A percentile compares a stretch with the other conserved stretches of the same genome.
Conservation (phyloP, 2,113 vertebrate species). For the Pygoscelis antarcticus region DNA sequence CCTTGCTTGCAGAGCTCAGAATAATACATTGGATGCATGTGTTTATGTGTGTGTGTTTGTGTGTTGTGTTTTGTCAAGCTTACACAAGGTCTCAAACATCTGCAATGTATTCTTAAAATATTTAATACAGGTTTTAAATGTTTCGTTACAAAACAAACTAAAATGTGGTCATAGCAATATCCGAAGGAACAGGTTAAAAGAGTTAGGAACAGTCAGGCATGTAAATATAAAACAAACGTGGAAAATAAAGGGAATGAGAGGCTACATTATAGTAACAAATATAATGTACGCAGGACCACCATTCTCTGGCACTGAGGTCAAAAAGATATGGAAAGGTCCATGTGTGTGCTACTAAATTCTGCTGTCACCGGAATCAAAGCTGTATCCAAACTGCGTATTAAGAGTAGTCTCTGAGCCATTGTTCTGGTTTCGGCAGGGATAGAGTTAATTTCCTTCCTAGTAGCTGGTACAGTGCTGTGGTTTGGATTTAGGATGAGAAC, state of each 20-base stretch:
- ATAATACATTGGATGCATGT: neutral
- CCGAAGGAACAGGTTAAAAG: neutral
- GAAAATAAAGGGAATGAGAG: neutral
- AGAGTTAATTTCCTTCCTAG: no score
- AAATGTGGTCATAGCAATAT: neutral
- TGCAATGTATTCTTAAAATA: neutral
- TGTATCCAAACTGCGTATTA: neutral
- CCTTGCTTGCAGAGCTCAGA: neutral
- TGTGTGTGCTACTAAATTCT: neutral
- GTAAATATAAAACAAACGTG: neutral
- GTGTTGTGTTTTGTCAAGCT: neutral
- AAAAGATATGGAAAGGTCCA: neutral
- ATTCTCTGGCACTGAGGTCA: neutral
- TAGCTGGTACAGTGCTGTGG: no score
- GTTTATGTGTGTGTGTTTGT: neutral
- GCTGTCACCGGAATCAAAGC: neutral
- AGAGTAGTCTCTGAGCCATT: neutral
- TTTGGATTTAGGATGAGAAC: no score
- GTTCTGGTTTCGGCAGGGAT: no score
- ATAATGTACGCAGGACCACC: rapidly evolving
- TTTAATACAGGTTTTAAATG: neutral
- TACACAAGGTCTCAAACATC: neutral
- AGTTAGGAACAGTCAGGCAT: neutral
- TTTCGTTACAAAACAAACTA: neutral
- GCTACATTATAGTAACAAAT: neutral